phyloP scores from a whole-genome alignment of 1,140 invertebrate species.

The Drosophila sucinea region DNA sequence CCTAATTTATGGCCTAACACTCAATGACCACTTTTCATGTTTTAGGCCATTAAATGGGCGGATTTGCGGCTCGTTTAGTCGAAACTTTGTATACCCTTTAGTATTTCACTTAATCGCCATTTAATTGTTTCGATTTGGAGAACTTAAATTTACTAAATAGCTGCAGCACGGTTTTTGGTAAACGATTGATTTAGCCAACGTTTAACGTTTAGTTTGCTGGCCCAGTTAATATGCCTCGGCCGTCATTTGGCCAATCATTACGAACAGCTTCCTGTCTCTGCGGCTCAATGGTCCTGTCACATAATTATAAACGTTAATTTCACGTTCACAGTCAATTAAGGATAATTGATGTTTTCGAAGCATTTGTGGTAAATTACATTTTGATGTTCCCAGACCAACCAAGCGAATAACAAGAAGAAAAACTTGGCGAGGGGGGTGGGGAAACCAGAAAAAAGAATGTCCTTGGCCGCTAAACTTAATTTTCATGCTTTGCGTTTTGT shows the following conservation, averaged over 20 bases:
- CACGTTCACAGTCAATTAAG: slow-evolving; percentile 79
- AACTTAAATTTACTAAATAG: neutral
- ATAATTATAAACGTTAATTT: slow-evolving; percentile 82
- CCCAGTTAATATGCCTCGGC: neutral
- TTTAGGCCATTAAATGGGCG: slow-evolving; percentile 1
- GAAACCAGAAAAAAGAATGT: slow-evolving; percentile 21
- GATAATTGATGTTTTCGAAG: slow-evolving; percentile 81
- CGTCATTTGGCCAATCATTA: slow-evolving; percentile 9
- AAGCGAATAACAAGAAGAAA: slow-evolving; percentile 43
- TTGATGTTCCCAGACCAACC: slow-evolving; percentile 61
- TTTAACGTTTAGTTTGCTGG: neutral
- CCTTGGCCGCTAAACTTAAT: slow-evolving; percentile 7
- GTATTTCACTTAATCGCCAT: neutral
- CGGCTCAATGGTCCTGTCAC: slow-evolving; percentile 58
- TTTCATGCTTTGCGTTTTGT: slow-evolving; percentile 9
- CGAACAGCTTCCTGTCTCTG: slow-evolving; percentile 23
- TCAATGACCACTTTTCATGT: slow-evolving; percentile 43
- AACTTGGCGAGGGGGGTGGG: neutral
- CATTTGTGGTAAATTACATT: slow-evolving; percentile 81
- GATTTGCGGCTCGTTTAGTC: neutral
- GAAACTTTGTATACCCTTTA: slow-evolving; percentile 2
- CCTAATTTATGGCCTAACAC: slow-evolving; percentile 72
- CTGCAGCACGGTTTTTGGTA: neutral
- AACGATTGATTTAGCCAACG: neutral
- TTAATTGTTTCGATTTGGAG: neutral